A percentile compares a stretch with the other conserved stretches of the same genome.
These are phyloP conservation scores for Mirza zaza DNA, from an alignment of 2,113 vertebrate species.

Conservation along the genomic window DNA sequence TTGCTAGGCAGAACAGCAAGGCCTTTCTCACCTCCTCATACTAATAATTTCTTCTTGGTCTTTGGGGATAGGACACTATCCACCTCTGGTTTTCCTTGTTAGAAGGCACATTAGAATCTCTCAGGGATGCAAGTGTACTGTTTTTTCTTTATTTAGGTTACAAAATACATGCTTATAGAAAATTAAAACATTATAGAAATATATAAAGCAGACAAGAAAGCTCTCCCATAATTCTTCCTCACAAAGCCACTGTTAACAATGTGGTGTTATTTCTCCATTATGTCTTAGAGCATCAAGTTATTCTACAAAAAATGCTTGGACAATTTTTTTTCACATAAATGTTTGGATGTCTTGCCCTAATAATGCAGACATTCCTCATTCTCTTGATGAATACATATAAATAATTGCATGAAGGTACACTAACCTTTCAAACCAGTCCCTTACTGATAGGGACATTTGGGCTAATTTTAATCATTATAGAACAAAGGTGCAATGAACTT, in stretches of 20 bases:
- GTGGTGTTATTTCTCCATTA: background rate
- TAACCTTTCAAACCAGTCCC: background rate
- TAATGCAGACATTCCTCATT: background rate
- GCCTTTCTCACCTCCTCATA: background rate
- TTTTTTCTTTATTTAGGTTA: constrained; percentile 38
- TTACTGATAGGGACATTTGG: background rate
- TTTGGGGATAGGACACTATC: background rate
- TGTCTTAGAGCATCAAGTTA: background rate
- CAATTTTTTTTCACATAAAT: background rate
- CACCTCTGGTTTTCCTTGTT: background rate
- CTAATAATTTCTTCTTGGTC: background rate
- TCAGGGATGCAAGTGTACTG: background rate
- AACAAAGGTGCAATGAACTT: background rate
- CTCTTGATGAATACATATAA: background rate
- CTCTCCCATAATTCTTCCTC: background rate
- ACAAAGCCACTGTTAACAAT: background rate
- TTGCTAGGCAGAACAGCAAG: background rate
- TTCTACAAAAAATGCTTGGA: background rate
- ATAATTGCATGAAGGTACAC: background rate
- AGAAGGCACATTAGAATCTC: background rate
- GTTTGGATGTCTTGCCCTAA: background rate
- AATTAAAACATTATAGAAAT: constrained; percentile 54
- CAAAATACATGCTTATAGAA: constrained; percentile 60
- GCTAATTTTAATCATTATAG: background rate
- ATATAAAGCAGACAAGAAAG: constrained; percentile 8